Conservation (phyloP, 92 coral and sea anemone genomes). For the Heliopora coerulea region DNA sequence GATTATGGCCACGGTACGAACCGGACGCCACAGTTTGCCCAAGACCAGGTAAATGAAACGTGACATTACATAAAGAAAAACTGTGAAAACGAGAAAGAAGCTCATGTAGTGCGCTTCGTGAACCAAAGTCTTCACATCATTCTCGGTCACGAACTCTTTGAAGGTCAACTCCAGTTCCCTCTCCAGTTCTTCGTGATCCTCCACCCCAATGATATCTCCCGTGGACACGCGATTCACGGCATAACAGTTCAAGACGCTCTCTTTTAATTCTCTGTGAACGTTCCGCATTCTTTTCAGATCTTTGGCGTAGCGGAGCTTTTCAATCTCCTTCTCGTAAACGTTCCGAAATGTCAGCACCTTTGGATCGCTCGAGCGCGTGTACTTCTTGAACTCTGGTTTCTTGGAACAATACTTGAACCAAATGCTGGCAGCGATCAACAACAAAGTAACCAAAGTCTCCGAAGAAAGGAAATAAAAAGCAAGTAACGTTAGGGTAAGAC, state of each 20-base stretch:
- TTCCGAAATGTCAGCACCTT: conserved; percentile 26
- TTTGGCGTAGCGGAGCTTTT: conserved; percentile 35
- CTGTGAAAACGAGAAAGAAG: conserved; percentile 21
- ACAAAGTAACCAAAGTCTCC: conserved; percentile 12
- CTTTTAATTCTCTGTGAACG: conserved; percentile 27
- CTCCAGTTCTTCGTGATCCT: conserved; percentile 41
- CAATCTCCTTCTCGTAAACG: conserved; percentile 32
- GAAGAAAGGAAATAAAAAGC: conserved; percentile 32
- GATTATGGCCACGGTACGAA: conserved; percentile 22
- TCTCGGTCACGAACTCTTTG: conserved; percentile 40
- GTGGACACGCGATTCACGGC: conserved; percentile 42
- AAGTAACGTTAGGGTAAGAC: conserved; percentile 8
- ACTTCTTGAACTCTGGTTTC: conserved; percentile 37
- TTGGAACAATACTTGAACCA: conserved; percentile 38
- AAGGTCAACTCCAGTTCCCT: conserved; percentile 40
- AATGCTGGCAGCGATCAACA: conserved; percentile 15
- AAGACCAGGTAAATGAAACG: conserved; percentile 26
- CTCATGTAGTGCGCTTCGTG: conserved; percentile 41
- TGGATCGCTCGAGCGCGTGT: conserved; percentile 41
- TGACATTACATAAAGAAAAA: conserved; percentile 7
- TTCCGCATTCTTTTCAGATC: conserved; percentile 31
- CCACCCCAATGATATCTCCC: conserved; percentile 41
- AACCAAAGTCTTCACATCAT: conserved; percentile 30
- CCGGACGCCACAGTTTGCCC: conserved; percentile 38
- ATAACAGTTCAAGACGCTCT: conserved; percentile 29